phyloP scores from a whole-genome alignment of 2,888 invertebrate species.

The Drosophila prolongata region DNA sequence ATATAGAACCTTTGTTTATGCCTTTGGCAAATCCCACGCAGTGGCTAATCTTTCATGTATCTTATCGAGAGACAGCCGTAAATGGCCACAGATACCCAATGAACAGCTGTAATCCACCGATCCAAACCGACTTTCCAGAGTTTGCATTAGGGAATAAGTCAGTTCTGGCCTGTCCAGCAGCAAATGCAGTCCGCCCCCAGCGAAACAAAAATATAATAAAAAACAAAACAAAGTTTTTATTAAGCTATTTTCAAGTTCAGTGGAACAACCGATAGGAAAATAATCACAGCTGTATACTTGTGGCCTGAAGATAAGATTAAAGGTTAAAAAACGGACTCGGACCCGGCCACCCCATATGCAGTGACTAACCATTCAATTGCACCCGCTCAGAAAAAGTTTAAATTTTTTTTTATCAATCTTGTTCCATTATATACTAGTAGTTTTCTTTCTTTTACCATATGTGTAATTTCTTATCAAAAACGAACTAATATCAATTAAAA shows the following conservation, averaged over 20 bases:
- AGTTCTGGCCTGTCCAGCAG: constrained; percentile 36
- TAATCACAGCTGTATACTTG: constrained; percentile 12
- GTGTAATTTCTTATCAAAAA: not conserved
- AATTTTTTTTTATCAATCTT: not conserved
- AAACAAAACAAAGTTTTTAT: constrained; percentile 3
- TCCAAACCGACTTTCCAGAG: constrained; percentile 10
- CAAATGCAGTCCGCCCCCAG: constrained; percentile 20
- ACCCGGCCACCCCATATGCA: constrained; percentile 17
- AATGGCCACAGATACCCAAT: constrained; percentile 15
- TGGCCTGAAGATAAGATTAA: constrained; percentile 41
- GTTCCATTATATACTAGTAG: too few species aligned
- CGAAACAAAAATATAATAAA: not conserved
- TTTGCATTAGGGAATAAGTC: not conserved
- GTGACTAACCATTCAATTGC: constrained; percentile 18
- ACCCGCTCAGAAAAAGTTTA: not conserved
- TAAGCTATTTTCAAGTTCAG: constrained; percentile 21
- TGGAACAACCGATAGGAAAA: constrained; percentile 27
- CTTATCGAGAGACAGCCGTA: constrained; percentile 40
- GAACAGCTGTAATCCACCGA: constrained; percentile 20
- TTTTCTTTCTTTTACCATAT: too few species aligned
- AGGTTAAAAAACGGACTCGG: constrained; percentile 39
- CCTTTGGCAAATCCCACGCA: constrained; percentile 19
- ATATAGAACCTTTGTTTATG: constrained; percentile 14
- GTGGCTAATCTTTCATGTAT: constrained; percentile 34
- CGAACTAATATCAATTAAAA: not conserved